phyloP scores from a whole-genome alignment of 2,888 invertebrate genomes.

The Oscheius sp. region DNA sequence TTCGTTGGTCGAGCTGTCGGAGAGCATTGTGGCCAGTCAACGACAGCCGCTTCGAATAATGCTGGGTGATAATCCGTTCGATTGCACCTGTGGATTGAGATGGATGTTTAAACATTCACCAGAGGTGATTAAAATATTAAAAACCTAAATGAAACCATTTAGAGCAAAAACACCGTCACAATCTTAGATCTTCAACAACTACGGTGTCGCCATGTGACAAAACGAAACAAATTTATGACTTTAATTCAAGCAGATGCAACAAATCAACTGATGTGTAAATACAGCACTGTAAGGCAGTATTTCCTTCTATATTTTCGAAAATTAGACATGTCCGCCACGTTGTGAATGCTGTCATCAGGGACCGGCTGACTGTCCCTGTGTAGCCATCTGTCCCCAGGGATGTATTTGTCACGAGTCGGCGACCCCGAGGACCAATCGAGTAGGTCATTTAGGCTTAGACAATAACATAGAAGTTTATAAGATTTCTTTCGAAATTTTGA shows the following conservation, averaged over 20 bases:
- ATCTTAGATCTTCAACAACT: slow-evolving; percentile 40
- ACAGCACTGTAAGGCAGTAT: slow-evolving; percentile 38
- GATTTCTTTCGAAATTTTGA: no score
- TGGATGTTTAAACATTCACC: slow-evolving; percentile 41
- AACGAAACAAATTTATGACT: slow-evolving; percentile 33
- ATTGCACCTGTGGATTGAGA: slow-evolving; percentile 41
- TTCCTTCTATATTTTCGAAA: background rate
- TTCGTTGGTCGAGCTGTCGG: slow-evolving; percentile 39
- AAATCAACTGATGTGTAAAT: slow-evolving; percentile 54
- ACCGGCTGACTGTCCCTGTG: slow-evolving; percentile 12
- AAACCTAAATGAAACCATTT: slow-evolving; percentile 9
- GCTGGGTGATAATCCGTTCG: slow-evolving; percentile 41
- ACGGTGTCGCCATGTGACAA: slow-evolving; percentile 36
- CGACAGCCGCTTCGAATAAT: slow-evolving; percentile 34
- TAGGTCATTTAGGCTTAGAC: background rate
- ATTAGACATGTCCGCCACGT: slow-evolving; percentile 46
- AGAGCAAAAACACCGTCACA: slow-evolving; percentile 8
- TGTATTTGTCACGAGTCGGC: slow-evolving; percentile 17
- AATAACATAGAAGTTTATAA: background rate
- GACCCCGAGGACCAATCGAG: slow-evolving; percentile 15
- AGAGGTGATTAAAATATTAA: background rate
- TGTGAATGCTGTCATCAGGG: slow-evolving; percentile 44
- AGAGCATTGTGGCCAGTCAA: slow-evolving; percentile 37
- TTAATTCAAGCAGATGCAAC: slow-evolving; percentile 40
- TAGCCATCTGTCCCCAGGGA: slow-evolving; percentile 13